Base-by-base conservation (phyloP, 2,113 vertebrate species). In the Echinops telfairi region DNA sequence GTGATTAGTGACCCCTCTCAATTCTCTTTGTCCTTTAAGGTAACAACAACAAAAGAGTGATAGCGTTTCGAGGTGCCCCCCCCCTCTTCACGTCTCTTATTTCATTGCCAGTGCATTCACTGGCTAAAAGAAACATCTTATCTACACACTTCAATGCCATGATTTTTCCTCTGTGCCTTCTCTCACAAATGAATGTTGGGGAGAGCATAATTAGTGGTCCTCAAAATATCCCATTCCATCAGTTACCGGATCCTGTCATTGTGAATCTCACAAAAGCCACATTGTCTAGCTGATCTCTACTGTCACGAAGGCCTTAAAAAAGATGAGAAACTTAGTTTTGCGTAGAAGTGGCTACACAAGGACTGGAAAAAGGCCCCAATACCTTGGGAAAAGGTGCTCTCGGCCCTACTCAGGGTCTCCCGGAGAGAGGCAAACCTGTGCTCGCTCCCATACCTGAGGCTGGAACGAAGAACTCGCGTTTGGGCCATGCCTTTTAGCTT, bases 31-130 rank as follows among this genome's bases (percentile, higher is more conserved):
- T 86, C 80, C 62, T 76, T 80, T 76, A 85, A 36, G 33, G n/a
- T 9, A 20, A 36, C 90, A 88, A 84, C 84, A 83, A 82, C 6
- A 94, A 53, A 53, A 53, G 47, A n/a, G 33, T 77, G 40, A 83
- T 64, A 47, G 73, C 53, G 76, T 78, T 71, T 16, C 15, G 29
- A 86, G 20, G 70, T n/a, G 36, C 78, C 84, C 78, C 73, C 38
- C 60, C n/a, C 81, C 90, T 64, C 77, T 95, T 23, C 15, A 14
- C 22, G 23, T 95, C 15, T 83, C 76, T 93, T 88, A 92, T 86
- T 93, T 93, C 62, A 71, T 27, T 87, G 57, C 53, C 84, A 92
- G 33, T 14, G 89, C 38, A 88, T 70, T 86, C 88, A 84, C 85
- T 57, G 43, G 64, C 60, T 68, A 90, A 88, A 93, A 82, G 58